phyloP scores from a whole-genome alignment of 2,797 vertebrate genomes.

The Sebastes trivittatus region DNA sequence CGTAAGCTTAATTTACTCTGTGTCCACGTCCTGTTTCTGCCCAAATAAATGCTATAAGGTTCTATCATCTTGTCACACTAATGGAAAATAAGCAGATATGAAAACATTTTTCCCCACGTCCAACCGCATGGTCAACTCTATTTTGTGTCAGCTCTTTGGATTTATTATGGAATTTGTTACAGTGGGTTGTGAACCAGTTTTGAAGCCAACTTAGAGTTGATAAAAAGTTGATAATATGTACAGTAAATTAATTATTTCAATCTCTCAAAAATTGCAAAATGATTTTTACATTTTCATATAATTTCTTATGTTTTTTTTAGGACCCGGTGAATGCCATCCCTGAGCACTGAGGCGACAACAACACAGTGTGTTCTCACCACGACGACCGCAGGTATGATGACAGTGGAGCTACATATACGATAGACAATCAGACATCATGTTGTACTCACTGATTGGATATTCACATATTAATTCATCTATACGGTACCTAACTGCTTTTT shows the following conservation, averaged over 20 bases:
- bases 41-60: background rate
- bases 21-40: background rate
- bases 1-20: background rate
- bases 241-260: background rate
- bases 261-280: background rate
- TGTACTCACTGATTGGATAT: background rate
- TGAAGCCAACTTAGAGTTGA: background rate
- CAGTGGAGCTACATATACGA: background rate
- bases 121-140: background rate
- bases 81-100: background rate
- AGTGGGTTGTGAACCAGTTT: background rate
- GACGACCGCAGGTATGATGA: conserved; percentile 4
- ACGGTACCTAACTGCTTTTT: no score
- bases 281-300: background rate
- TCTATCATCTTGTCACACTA: background rate
- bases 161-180: background rate
- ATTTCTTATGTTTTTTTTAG: background rate
- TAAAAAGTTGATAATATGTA: background rate
- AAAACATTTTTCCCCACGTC: background rate
- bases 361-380: background rate
- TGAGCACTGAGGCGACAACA: background rate
- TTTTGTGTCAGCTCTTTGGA: background rate
- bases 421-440: background rate
- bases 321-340: background rate
- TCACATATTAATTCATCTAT: background rate